Conservation (phyloP, 37 sponge, comb jelly and placozoan species). For the Diacarnus erythraeanus region DNA sequence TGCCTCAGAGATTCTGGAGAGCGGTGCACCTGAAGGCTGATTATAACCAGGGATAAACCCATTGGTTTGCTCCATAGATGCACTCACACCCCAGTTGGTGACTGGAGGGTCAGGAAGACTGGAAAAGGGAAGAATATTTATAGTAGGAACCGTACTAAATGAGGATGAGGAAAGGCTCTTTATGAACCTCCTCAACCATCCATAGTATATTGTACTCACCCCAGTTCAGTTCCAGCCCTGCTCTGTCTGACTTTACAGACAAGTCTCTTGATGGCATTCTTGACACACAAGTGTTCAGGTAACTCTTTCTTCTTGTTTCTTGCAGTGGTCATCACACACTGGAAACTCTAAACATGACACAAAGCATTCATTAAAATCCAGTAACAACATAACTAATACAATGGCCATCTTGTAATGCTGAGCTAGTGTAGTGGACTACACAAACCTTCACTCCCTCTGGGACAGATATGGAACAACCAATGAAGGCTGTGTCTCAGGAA, state of each 20-base stretch:
- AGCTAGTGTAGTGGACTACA: no score
- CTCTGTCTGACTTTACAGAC: conserved; percentile 2
- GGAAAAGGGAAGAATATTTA: no score
- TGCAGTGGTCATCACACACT: conserved; percentile 9
- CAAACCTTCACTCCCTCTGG: no score
- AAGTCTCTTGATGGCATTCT: conserved; percentile 4
- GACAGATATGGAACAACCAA: no score
- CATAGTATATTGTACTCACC: background rate
- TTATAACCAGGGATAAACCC: background rate
- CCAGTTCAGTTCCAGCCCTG: background rate
- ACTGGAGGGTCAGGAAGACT: background rate
- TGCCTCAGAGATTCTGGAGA: background rate
- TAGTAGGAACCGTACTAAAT: no score
- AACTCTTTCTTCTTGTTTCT: conserved; percentile 18
- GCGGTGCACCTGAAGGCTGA: background rate
- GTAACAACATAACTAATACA: no score
- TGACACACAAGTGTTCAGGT: conserved; percentile 29
- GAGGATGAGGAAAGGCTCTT: no score
- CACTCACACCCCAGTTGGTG: background rate
- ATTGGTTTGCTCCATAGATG: background rate
- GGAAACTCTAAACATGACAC: conserved; percentile 20
- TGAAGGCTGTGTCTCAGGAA: no score
- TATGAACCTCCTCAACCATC: no score
- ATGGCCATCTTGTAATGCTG: no score
- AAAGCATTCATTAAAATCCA: background rate